Base-by-base conservation (phyloP, 2,113 vertebrate species). In the Pteropus alecto region DNA sequence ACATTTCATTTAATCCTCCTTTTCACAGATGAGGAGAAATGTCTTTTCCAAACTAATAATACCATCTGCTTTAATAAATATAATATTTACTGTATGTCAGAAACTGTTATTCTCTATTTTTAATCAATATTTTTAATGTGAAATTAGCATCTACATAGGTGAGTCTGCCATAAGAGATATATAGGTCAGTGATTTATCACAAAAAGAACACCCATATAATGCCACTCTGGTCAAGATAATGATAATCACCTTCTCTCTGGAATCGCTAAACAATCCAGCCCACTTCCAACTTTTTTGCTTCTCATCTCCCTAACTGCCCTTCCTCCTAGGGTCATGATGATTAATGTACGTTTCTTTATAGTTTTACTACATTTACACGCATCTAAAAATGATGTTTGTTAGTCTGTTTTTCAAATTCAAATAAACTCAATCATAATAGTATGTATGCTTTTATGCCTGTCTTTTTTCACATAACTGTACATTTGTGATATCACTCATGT, bases 11-110 rank as follows among this genome's bases (percentile, higher is more conserved):
- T 83, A n/a, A n/a, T 41, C 3, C 38, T 73, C 46, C 7, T 8
- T 70, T 93, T 60, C 87, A 77, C 28, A 84, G 16, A 30, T 81
- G 43, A 95, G 7, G 54, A 78, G 21, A 91, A 92, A 85, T 60
- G 1, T 28, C 4, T 91, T 96, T 77, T 58, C 41, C 12, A 84
- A 77, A 18, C 7, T 73, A 74, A 60, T 90, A 90, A 61, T 79
- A 11, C 24, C 22, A 65, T 71, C 19, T 24, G 21, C 58, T 90
- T 48, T 61, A 94, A 89, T 79, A 89, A 76, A 48, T 46, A 14
- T 56, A 83, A 30, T 61, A 38, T 82, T 61, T 74, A 71, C 4
- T 89, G 12, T 70, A 7, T 65, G 6, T 3, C 15, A 89, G 4
- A 6, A 93, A 79, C 22, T 48, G n/a, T 21, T 77, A 33, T 65